Percentiles rank a stretch among this genome's conserved stretches.
These are phyloP conservation scores for Colinus virginianus DNA, from an alignment of 2,113 vertebrate species.

Conservation along the genomic window DNA sequence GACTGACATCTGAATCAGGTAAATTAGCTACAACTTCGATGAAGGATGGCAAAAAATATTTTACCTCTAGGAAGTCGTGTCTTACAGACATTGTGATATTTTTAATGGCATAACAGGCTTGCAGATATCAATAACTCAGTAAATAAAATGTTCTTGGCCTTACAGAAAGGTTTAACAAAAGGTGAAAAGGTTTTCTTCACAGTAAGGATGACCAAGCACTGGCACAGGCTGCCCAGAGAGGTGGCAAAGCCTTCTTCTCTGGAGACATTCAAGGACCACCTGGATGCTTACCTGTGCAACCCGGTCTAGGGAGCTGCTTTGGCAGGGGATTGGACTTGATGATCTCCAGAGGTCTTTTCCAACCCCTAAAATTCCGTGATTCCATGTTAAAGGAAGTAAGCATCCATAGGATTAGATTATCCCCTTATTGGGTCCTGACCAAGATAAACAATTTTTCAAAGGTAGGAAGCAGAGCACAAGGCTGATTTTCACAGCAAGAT, in stretches of 20 bases:
- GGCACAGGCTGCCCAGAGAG: too few species aligned
- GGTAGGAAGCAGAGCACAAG: not conserved
- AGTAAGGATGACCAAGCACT: too few species aligned
- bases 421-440: not conserved
- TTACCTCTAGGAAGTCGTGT: not conserved
- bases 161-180: not conserved
- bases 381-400: not conserved
- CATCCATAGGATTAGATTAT: not conserved
- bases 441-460: not conserved
- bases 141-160: not conserved
- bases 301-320: too few species aligned
- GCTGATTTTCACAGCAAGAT: not conserved
- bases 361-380: too few species aligned
- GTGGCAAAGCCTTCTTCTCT: too few species aligned
- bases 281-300: too few species aligned
- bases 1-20: not conserved
- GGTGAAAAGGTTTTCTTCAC: too few species aligned
- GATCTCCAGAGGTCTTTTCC: too few species aligned
- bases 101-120: not conserved
- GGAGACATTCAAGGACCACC: too few species aligned
- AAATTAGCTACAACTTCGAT: not conserved
- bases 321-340: too few species aligned
- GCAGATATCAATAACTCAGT: not conserved
- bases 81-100: not conserved
- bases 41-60: not conserved